Evolutionary conservation across 2,797 vertebrate genomes (phyloP), one percentile per base, ranked within the genome.

Genomic region (Lindbergichthys nudifrons): DNA sequence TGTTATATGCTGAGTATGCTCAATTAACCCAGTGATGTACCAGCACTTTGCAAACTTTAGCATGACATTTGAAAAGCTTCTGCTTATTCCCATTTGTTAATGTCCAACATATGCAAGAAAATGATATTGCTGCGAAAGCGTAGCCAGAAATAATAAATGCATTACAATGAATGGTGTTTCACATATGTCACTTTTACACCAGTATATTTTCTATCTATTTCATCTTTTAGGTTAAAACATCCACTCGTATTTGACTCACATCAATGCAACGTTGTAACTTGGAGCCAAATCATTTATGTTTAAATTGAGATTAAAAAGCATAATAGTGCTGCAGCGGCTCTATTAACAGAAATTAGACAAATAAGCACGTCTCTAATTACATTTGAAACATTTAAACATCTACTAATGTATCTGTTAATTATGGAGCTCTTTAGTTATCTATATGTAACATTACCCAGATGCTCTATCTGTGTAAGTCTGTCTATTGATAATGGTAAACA

Each of bases 351-450:
- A 45, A 58, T 65, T 3, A 53, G 64, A 61, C 23, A 57, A 70
- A 70, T 3, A 11, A 64, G 48, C 19, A 9, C 3, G 23, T 41
- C 46, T 53, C 21, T n/a, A 73, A 65, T 74, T 74, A 32, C 13
- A 78, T 58, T 74, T 71, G 46, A 65, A 68, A 65, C 51, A 79
- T 79, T 61, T 36, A 30, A 60, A 52, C n/a, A 56, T 57, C n/a
- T 53, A 16, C 16, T 57, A 21, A 65, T 70, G 48, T 32, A 46
- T 51, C 9, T 59, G 42, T 51, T 68, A 47, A 78, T 69, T 62
- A 68, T 58, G 45, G 14, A 51, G 36, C 52, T 21, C 47, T 74
- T 42, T 67, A 39, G 50, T 72, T 5, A 53, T 53, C n/a, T 18
- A 53, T 12, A 18, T 62, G 14, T 58, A 63, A 39, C 58, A 30